A percentile compares a stretch with the other conserved stretches of the same genome.
phyloP scores from a whole-genome alignment of 2,888 invertebrate species.

The Drosophila rellima region DNA sequence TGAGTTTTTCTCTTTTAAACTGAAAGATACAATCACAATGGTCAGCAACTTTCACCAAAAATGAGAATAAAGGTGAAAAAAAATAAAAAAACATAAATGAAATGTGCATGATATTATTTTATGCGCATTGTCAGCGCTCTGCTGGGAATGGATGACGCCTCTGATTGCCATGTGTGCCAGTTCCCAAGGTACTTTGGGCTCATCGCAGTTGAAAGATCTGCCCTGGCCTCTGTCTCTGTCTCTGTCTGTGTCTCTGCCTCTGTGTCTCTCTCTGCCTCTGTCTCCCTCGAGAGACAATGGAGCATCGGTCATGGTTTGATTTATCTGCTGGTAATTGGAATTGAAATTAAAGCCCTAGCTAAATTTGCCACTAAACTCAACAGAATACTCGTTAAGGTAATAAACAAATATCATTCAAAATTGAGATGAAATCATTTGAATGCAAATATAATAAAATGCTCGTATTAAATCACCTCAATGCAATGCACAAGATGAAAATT shows the following conservation, averaged over 20 bases:
- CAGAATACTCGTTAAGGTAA: constrained; percentile 1
- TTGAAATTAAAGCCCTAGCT: constrained; percentile 22
- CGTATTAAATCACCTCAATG: constrained; percentile 28
- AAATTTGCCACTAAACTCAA: constrained; percentile 35
- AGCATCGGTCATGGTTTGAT: constrained; percentile 38
- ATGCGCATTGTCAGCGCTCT: constrained; percentile 37
- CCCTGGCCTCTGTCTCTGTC: neutral
- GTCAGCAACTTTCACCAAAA: constrained; percentile 32
- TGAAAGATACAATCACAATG: constrained; percentile 18
- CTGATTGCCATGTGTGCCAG: constrained; percentile 60
- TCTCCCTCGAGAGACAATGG: constrained; percentile 6
- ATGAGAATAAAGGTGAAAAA: neutral
- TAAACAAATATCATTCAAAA: constrained; percentile 13
- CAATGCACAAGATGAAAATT: constrained; percentile 29
- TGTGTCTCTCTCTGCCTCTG: neutral
- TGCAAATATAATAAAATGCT: constrained; percentile 35
- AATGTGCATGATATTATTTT: constrained; percentile 14
- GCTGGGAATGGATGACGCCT: constrained; percentile 46
- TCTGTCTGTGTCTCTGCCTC: neutral
- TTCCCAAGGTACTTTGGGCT: constrained; percentile 49
- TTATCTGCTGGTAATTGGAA: constrained; percentile 33
- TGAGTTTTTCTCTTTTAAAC: constrained; percentile 1
- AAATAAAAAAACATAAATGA: constrained; percentile 9
- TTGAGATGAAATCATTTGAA: constrained; percentile 16
- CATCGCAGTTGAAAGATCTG: constrained; percentile 27